phyloP scores from a whole-genome alignment of 2,113 vertebrate species.

The Balaenoptera acutorostrata region DNA sequence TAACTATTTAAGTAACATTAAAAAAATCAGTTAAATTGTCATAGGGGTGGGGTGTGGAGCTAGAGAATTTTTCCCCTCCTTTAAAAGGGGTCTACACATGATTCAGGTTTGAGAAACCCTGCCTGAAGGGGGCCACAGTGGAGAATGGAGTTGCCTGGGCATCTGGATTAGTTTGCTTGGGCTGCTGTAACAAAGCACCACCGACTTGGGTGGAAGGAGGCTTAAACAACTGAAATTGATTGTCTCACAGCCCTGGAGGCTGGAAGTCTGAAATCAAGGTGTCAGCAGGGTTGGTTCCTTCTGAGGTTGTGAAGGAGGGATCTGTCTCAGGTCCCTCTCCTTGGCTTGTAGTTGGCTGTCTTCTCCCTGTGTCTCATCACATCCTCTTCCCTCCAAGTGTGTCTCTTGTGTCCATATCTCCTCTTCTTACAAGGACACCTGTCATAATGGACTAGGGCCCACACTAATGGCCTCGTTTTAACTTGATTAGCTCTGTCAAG shows the following conservation, averaged over 20 bases:
- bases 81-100: background rate
- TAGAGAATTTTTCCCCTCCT: background rate
- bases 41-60: background rate
- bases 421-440: background rate
- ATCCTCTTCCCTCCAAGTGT: background rate
- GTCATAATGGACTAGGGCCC: background rate
- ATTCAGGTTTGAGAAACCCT: background rate
- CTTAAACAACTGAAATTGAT: background rate
- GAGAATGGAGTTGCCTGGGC: background rate
- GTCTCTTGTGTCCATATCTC: background rate
- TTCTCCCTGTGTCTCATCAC: background rate
- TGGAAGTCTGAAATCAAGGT: background rate
- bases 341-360: background rate
- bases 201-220: too few relatives aligned
- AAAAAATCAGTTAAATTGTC: background rate
- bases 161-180: background rate
- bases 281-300: background rate
- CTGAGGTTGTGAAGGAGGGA: background rate
- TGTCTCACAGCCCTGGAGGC: background rate
- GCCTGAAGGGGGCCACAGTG: background rate
- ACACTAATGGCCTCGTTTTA: background rate
- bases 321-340: background rate
- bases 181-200: too few relatives aligned
- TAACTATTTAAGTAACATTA: background rate
- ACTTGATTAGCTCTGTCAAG: background rate